These are phyloP conservation scores for Drosophila stalkeri DNA, from an alignment of 2,888 invertebrate species.

Conservation along the genomic window DNA sequence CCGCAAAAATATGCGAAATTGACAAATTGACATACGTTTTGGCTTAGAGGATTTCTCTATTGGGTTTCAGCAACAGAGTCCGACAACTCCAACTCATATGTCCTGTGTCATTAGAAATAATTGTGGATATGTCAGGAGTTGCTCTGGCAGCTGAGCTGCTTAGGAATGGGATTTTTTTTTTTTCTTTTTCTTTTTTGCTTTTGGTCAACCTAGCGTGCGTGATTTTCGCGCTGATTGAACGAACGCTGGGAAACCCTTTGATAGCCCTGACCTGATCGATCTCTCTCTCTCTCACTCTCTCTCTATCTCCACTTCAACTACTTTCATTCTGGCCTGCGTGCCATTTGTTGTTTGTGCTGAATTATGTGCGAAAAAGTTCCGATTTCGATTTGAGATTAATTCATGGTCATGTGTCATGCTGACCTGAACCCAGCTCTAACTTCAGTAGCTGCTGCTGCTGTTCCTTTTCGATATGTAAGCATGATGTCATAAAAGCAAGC, in stretches of 20 bases:
- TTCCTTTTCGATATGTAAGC: background rate
- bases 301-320: conserved; percentile 14
- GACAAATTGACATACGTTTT: conserved; percentile 80
- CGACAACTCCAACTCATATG: conserved; percentile 55
- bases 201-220: conserved; percentile 57
- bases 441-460: background rate
- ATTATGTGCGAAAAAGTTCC: conserved; percentile 72
- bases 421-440: conserved; percentile 17
- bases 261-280: conserved; percentile 23
- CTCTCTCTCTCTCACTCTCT: conserved; percentile 10
- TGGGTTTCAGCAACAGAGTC: background rate
- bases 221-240: conserved; percentile 66
- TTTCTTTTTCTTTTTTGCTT: conserved; percentile 1
- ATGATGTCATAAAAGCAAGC: conserved; percentile 31
- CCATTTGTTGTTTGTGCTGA: conserved; percentile 54
- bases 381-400: conserved; percentile 70
- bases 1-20: conserved; percentile 73
- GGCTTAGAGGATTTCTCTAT: conserved; percentile 51
- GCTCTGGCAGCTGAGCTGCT: conserved; percentile 51
- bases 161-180: conserved; percentile 32
- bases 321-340: conserved; percentile 35
- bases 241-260: conserved; percentile 49
- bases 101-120: conserved; percentile 78
- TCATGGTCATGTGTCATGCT: conserved; percentile 55
- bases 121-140: conserved; percentile 53